A percentile compares a stretch with the other conserved stretches of the same genome.
These are phyloP conservation scores for Euphonia xanthogaster DNA, from an alignment of 2,797 vertebrate species.

Conservation along the genomic window DNA sequence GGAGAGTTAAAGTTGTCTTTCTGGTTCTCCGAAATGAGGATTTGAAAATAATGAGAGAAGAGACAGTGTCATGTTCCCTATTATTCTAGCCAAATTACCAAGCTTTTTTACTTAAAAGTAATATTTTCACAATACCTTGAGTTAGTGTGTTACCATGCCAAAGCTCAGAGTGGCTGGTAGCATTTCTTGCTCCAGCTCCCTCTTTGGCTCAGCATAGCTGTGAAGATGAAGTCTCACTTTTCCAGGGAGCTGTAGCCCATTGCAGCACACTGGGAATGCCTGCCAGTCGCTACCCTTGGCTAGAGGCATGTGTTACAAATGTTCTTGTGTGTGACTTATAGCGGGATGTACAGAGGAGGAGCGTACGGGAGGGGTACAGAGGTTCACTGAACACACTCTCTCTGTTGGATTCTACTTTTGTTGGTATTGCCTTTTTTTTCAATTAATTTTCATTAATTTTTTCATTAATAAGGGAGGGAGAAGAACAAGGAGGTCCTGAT, in stretches of 20 bases:
- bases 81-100: neutral
- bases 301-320: neutral
- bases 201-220: neutral
- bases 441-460: neutral
- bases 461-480: neutral
- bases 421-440: neutral
- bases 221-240: constrained; percentile 24
- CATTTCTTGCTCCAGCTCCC: neutral
- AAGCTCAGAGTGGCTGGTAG: neutral
- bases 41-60: neutral
- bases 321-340: neutral
- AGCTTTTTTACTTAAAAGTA: constrained; percentile 7
- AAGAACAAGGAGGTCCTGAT: neutral
- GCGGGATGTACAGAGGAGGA: neutral
- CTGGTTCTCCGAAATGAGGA: neutral
- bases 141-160: neutral
- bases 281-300: neutral
- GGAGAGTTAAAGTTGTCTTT: neutral
- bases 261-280: neutral
- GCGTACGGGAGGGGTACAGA: neutral
- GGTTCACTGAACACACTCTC: neutral
- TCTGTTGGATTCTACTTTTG: neutral
- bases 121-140: constrained; percentile 40
- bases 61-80: neutral
- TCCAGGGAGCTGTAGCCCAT: neutral